Conservation (phyloP, 2,888 invertebrate genomes). For the Hyppa rectilinea region DNA sequence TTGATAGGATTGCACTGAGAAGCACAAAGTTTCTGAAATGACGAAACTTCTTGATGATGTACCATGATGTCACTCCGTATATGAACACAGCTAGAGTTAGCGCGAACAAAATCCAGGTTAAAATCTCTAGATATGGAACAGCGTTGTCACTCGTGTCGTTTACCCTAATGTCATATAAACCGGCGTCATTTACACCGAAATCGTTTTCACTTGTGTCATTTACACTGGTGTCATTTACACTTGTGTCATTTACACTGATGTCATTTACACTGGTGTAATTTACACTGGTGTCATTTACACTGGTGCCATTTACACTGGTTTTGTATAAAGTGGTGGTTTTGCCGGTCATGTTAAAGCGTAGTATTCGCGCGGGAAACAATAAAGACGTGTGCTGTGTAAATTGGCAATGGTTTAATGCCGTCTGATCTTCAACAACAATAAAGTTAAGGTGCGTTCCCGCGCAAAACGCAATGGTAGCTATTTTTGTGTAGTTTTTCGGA, state of each 20-base stretch:
- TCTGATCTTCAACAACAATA: too few species aligned
- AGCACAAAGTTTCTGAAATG: conserved; percentile 23
- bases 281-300: neutral
- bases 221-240: neutral
- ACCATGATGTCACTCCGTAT: conserved; percentile 19
- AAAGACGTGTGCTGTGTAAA: too few species aligned
- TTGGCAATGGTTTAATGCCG: too few species aligned
- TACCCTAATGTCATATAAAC: neutral
- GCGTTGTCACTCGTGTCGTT: neutral
- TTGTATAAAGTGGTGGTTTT: neutral
- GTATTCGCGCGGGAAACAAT: too few species aligned
- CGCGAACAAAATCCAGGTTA: neutral
- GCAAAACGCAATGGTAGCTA: too few species aligned
- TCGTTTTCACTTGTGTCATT: neutral
- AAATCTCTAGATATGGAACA: neutral
- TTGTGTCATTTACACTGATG: neutral
- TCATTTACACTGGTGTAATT: neutral
- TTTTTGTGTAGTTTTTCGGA: too few species aligned
- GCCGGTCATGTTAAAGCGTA: neutral
- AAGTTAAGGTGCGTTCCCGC: too few species aligned
- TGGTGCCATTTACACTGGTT: neutral
- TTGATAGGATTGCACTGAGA: neutral
- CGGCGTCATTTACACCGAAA: neutral
- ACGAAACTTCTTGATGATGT: neutral
- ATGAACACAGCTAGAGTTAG: neutral